A percentile compares a stretch with the other conserved stretches of the same genome.
Evolutionary conservation across 1,140 invertebrate species (phyloP).

Genomic region (Aphaenogaster floridana): DNA sequence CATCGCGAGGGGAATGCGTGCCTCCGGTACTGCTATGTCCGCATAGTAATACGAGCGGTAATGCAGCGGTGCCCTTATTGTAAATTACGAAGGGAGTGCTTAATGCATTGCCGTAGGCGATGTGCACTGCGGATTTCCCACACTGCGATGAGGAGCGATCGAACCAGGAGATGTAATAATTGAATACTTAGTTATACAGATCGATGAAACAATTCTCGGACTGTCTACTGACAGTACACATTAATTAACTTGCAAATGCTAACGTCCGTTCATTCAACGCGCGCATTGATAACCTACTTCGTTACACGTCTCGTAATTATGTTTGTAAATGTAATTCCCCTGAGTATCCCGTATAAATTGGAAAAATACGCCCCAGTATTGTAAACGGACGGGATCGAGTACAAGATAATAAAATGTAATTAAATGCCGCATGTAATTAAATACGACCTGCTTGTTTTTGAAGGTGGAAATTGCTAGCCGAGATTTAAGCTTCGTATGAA

Average conservation of each 20-base stretch:
- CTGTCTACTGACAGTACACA: constrained; percentile 20
- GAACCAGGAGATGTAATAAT: constrained; percentile 46
- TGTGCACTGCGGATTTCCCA: constrained; percentile 50
- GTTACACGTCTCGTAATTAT: constrained; percentile 24
- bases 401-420: neutral
- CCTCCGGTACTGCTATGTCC: constrained; percentile 21
- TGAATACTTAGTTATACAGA: constrained; percentile 59
- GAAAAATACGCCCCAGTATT: neutral
- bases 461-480: neutral
- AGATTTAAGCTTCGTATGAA: neutral
- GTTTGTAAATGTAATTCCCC: constrained; percentile 2
- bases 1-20: constrained; percentile 58
- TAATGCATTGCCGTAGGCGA: constrained; percentile 48
- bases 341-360: neutral
- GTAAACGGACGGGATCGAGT: neutral
- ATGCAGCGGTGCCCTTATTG: constrained; percentile 53
- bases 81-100: constrained; percentile 56
- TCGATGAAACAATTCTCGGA: constrained; percentile 54
- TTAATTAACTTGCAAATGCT: constrained; percentile 51
- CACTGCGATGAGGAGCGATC: constrained; percentile 39
- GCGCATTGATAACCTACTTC: neutral
- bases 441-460: neutral
- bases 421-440: neutral
- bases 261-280: constrained; percentile 8
- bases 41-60: constrained; percentile 49